Evolutionary conservation across 2,797 vertebrate genomes (phyloP).

Genomic region (Arctocebus calabarensis): DNA sequence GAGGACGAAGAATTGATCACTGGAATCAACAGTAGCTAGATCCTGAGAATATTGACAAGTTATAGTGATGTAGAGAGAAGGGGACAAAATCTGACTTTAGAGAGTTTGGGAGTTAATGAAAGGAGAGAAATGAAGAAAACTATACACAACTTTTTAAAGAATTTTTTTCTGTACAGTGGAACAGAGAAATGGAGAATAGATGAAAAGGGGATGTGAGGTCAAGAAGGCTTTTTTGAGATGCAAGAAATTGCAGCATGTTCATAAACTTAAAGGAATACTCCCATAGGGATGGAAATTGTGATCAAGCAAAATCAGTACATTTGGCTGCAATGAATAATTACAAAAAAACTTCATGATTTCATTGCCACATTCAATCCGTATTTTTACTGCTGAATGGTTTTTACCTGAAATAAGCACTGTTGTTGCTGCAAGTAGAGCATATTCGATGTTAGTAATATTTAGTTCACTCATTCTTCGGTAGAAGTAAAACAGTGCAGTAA

Average conservation of each 20-base stretch:
- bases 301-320: neutral
- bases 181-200: conserved; percentile 14
- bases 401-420: conserved; percentile 96
- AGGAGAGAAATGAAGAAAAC: neutral
- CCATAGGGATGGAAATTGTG: neutral
- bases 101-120: neutral
- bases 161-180: neutral
- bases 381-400: neutral
- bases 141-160: neutral
- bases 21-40: neutral
- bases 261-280: neutral
- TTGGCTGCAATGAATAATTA: neutral
- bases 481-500: conserved; percentile 93
- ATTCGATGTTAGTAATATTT: conserved; percentile 92
- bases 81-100: neutral
- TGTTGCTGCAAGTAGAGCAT: conserved; percentile 94
- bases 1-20: neutral
- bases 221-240: neutral
- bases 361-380: neutral
- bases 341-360: conserved; percentile 16
- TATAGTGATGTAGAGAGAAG: neutral
- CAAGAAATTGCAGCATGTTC: neutral
- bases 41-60: neutral
- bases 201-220: neutral
- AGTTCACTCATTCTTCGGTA: conserved; percentile 95